Evolutionary conservation across 2,113 vertebrate species (phyloP).

Genomic region (Phalacrocorax pelagicus): DNA sequence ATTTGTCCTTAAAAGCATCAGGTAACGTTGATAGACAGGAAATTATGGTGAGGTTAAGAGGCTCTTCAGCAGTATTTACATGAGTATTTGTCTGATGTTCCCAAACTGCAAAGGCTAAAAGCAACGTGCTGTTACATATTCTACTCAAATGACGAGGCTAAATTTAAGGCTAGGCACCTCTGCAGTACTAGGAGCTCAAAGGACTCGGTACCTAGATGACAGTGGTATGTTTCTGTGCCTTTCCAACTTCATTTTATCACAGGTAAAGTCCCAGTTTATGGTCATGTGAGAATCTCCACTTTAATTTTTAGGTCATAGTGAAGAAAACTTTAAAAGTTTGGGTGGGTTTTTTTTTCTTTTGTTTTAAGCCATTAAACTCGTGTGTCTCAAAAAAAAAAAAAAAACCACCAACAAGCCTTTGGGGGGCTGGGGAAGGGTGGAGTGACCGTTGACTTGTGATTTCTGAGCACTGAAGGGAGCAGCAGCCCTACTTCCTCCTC

Average conservation of each 20-base stretch:
- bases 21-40: not conserved
- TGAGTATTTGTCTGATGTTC: not conserved
- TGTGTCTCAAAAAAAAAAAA: not conserved
- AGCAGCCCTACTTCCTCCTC: not conserved
- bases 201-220: not conserved
- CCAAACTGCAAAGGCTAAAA: not conserved
- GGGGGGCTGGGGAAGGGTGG: not conserved
- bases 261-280: not conserved
- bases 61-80: not conserved
- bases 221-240: not conserved
- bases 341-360: not conserved
- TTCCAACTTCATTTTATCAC: not conserved
- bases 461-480: not conserved
- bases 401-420: not conserved
- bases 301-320: not conserved
- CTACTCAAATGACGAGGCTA: not conserved
- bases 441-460: not conserved
- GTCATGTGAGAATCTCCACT: not conserved
- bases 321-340: not conserved
- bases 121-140: not conserved
- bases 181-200: not conserved
- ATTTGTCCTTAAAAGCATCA: not conserved
- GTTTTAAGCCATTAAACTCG: not conserved
- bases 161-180: not conserved
- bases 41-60: not conserved